A percentile compares a stretch with the other conserved stretches of the same genome.
Conservation (phyloP, 1,140 invertebrate species). For the Stegodyphus dumicola region DNA sequence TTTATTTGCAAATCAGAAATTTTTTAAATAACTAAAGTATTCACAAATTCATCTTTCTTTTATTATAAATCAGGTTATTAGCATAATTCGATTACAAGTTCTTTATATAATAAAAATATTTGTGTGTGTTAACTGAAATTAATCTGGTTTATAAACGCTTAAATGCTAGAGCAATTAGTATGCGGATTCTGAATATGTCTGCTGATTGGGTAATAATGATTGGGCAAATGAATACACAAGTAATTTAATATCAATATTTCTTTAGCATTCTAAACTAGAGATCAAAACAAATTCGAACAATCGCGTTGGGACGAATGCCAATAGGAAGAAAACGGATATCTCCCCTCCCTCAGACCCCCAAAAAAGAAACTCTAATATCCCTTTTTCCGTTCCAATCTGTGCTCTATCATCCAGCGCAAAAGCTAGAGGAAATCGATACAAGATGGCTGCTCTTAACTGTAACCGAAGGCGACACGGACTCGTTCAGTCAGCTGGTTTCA, state of each 20-base stretch:
- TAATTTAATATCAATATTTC: background rate
- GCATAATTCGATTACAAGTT: too few relatives aligned
- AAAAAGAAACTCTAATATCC: conserved; percentile 16
- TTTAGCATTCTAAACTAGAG: background rate
- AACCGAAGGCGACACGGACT: conserved; percentile 22
- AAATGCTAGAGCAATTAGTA: too few relatives aligned
- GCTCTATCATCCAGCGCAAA: conserved; percentile 38
- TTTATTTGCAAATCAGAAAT: too few relatives aligned
- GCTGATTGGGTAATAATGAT: too few relatives aligned
- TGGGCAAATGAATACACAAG: too few relatives aligned
- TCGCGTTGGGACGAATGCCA: background rate
- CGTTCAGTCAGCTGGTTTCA: conserved; percentile 13
- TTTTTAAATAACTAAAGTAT: too few relatives aligned
- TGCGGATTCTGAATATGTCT: too few relatives aligned
- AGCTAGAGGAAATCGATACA: conserved; percentile 46
- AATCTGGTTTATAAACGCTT: too few relatives aligned
- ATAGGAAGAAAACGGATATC: background rate
- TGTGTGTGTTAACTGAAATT: too few relatives aligned
- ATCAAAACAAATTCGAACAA: background rate
- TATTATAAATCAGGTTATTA: too few relatives aligned
- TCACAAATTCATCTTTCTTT: too few relatives aligned
- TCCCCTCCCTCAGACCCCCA: background rate
- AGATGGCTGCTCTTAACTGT: conserved; percentile 48
- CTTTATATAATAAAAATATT: too few relatives aligned
- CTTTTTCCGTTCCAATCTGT: conserved; percentile 38